A percentile compares a stretch with the other conserved stretches of the same genome.
Conservation (phyloP, 2,113 vertebrate species). For the Mugil cephalus region DNA sequence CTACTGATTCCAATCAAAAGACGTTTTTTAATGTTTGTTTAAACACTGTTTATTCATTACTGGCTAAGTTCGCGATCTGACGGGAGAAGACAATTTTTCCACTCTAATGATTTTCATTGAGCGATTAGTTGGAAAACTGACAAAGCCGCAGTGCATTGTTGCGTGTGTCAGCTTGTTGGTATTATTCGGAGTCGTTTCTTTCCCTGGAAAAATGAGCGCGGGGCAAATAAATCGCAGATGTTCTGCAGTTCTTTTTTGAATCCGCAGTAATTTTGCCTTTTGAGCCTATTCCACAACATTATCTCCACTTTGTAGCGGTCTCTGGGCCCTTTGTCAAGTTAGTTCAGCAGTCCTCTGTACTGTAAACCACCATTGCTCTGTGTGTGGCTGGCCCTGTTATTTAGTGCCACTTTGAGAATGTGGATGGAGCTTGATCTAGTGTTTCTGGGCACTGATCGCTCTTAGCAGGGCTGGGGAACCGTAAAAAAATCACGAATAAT, state of each 20-base stretch:
- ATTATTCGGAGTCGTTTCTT: conserved; percentile 28
- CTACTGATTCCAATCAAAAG: conserved; percentile 8
- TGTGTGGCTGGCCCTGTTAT: conserved; percentile 51
- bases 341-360: conserved; percentile 63
- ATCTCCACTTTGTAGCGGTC: conserved; percentile 56
- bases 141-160: conserved; percentile 9
- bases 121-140: background rate
- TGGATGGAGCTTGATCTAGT: conserved; percentile 13
- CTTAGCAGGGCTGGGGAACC: background rate
- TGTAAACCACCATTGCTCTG: conserved; percentile 59
- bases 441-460: conserved; percentile 9
- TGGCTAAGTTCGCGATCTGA: conserved; percentile 35
- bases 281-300: conserved; percentile 44
- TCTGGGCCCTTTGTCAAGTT: conserved; percentile 71
- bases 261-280: conserved; percentile 34
- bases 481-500: background rate
- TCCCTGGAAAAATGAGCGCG: conserved; percentile 34
- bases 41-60: conserved; percentile 20
- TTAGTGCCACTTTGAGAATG: conserved; percentile 57
- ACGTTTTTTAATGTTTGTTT: background rate
- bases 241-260: conserved; percentile 45
- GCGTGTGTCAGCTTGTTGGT: conserved; percentile 34
- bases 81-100: conserved; percentile 9
- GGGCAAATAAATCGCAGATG: conserved; percentile 60
- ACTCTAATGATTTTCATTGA: conserved; percentile 9